A percentile compares a stretch with the other conserved stretches of the same genome.
phyloP scores from a whole-genome alignment of 2,888 invertebrate genomes.

The Dynastes tityus region DNA sequence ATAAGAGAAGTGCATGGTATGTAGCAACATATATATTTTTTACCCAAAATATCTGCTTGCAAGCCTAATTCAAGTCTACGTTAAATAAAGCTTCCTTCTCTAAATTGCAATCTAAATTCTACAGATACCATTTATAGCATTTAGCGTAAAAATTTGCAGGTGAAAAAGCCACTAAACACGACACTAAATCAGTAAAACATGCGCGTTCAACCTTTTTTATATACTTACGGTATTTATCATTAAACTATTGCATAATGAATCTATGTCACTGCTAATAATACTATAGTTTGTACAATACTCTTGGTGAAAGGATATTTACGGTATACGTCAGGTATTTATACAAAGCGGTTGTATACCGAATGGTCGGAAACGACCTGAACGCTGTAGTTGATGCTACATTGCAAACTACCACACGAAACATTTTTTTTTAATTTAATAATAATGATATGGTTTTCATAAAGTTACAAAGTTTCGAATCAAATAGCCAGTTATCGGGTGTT shows the following conservation, averaged over 20 bases:
- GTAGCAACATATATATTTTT: neutral
- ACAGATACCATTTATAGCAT: neutral
- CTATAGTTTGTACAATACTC: neutral
- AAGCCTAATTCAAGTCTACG: neutral
- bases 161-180: neutral
- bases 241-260: conserved; percentile 5
- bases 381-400: no score
- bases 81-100: neutral
- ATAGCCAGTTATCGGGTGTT: no score
- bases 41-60: neutral
- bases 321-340: neutral
- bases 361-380: no score
- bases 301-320: conserved; percentile 31
- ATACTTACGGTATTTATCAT: neutral
- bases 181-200: neutral
- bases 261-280: conserved; percentile 37
- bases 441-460: no score
- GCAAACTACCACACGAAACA: no score
- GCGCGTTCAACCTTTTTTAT: neutral
- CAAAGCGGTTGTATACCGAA: neutral
- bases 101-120: neutral
- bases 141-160: neutral
- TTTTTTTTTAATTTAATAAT: no score
- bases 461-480: no score
- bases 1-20: no score